Percentiles rank a stretch among this genome's conserved stretches.
These are phyloP conservation scores for Schizopygopsis pylzovi DNA, from an alignment of 2,797 vertebrate genomes.

Conservation along the genomic window DNA sequence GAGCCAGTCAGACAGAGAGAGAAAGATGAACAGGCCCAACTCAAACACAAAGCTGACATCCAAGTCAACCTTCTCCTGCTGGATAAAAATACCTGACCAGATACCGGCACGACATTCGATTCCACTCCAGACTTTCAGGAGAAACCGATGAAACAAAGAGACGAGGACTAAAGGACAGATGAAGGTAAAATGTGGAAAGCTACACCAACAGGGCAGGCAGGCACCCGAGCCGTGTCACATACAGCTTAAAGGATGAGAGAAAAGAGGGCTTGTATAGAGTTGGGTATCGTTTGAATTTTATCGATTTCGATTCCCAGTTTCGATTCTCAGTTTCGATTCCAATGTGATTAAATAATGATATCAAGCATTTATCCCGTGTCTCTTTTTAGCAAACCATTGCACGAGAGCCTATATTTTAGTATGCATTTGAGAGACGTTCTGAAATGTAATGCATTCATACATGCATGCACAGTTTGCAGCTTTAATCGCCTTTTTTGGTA, in stretches of 20 bases:
- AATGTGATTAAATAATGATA: too few relatives aligned
- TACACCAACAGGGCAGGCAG: slow-evolving; percentile 22
- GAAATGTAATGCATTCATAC: too few relatives aligned
- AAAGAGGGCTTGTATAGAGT: neutral
- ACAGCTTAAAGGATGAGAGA: slow-evolving; percentile 8
- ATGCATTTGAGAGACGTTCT: too few relatives aligned
- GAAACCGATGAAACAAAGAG: slow-evolving; percentile 48
- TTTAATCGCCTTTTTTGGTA: too few relatives aligned
- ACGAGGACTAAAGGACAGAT: slow-evolving; percentile 51
- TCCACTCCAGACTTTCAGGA: slow-evolving; percentile 37
- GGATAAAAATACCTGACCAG: slow-evolving; percentile 58
- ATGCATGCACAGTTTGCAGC: too few relatives aligned
- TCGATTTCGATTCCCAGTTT: too few relatives aligned
- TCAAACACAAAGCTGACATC: slow-evolving; percentile 32
- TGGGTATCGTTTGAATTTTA: too few relatives aligned
- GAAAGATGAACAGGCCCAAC: slow-evolving; percentile 7
- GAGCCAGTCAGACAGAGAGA: slow-evolving; percentile 2
- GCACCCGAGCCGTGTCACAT: neutral
- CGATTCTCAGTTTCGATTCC: too few relatives aligned
- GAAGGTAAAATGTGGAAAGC: slow-evolving; percentile 56
- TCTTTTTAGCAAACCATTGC: too few relatives aligned
- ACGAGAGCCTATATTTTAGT: too few relatives aligned
- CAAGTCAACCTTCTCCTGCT: slow-evolving; percentile 33
- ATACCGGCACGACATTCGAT: slow-evolving; percentile 51
- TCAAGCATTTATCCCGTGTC: too few relatives aligned